These are phyloP conservation scores for Turdus rufiventris DNA, from an alignment of 2,113 vertebrate species.

Conservation along the genomic window DNA sequence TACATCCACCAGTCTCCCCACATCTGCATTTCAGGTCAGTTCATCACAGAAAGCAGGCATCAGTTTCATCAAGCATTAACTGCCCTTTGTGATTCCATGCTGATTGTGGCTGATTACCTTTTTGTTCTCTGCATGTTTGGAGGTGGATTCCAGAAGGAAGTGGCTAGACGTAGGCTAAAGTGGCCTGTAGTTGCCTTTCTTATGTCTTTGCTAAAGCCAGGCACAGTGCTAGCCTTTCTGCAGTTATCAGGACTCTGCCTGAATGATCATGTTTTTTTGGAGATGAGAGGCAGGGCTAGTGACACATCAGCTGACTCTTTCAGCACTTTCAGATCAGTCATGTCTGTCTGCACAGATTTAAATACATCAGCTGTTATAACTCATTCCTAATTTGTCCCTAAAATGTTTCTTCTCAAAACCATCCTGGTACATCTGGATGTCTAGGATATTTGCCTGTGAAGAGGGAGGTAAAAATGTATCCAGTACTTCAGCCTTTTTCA, in stretches of 20 bases:
- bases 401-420: background rate
- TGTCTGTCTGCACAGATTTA: background rate
- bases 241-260: background rate
- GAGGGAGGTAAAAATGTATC: background rate
- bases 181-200: background rate
- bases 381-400: background rate
- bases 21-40: background rate
- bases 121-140: background rate
- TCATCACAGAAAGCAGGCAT: background rate
- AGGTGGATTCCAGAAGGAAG: constrained; percentile 1
- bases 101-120: background rate
- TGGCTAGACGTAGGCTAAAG: background rate
- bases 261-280: background rate
- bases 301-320: background rate
- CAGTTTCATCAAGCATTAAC: background rate
- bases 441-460: background rate
- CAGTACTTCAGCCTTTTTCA: background rate
- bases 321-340: background rate
- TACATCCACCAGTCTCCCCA: background rate
- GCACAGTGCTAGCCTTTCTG: background rate
- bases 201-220: background rate
- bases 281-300: background rate
- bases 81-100: background rate
- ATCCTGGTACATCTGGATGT: background rate
- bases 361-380: background rate